Evolutionary conservation across 2,113 vertebrate species (phyloP).

Genomic region (Empidonax traillii): DNA sequence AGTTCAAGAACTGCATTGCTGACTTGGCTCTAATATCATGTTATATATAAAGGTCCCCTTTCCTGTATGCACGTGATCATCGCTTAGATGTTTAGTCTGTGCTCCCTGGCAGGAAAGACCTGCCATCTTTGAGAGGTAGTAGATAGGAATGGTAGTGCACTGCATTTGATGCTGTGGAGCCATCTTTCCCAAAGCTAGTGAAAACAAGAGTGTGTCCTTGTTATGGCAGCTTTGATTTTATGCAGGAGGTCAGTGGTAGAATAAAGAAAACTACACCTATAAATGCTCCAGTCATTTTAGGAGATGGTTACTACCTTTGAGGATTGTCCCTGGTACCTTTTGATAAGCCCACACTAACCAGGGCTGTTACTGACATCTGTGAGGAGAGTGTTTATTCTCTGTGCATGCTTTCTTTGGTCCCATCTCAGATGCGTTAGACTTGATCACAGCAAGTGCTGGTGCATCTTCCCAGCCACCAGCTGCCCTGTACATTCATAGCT

Average conservation of each 20-base stretch:
- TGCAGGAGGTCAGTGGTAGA: not conserved
- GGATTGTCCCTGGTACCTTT: not conserved
- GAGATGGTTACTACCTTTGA: not conserved
- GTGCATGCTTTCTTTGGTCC: not conserved
- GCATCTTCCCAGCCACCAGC: not conserved
- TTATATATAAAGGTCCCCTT: not conserved
- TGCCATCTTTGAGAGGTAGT: not conserved
- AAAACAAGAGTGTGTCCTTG: not conserved
- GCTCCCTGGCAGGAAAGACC: not conserved
- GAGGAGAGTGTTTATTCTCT: not conserved
- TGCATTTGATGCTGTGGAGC: not conserved
- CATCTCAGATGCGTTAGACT: not conserved
- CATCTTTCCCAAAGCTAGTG: not conserved
- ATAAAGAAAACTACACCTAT: not conserved
- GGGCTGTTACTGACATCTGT: not conserved
- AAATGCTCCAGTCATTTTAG: not conserved
- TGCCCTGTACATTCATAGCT: not conserved
- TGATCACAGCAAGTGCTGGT: not conserved
- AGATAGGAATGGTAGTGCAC: not conserved
- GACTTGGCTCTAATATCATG: not conserved
- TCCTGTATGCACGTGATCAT: rapidly evolving
- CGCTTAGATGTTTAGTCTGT: not conserved
- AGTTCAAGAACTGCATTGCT: not conserved
- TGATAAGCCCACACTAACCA: rapidly evolving
- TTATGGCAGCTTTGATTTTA: not conserved